Percentiles rank a stretch among this genome's conserved stretches.
These are phyloP conservation scores for Tenodera sinensis DNA, from an alignment of 2,888 invertebrate genomes.

Conservation along the genomic window DNA sequence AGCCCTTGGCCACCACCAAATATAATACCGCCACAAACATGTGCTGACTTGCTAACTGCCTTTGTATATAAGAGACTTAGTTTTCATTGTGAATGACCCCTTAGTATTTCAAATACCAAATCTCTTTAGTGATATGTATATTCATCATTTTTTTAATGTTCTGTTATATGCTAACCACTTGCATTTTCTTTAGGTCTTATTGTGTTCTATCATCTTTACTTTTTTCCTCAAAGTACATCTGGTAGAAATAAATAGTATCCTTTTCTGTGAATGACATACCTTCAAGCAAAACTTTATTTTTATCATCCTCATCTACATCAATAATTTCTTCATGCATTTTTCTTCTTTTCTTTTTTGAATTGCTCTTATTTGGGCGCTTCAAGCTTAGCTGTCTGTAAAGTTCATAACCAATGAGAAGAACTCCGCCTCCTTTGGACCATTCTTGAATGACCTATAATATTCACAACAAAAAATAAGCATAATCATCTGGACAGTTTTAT, in stretches of 20 bases:
- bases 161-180: too few species aligned
- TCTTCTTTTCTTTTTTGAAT: constrained; percentile 56
- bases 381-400: constrained; percentile 86
- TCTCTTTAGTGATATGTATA: too few species aligned
- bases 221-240: too few species aligned
- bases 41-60: too few species aligned
- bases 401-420: constrained; percentile 95
- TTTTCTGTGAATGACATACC: constrained; percentile 45
- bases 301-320: constrained; percentile 54
- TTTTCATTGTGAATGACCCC: too few species aligned
- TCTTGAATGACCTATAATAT: constrained; percentile 51
- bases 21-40: too few species aligned
- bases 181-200: too few species aligned
- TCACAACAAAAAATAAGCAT: not conserved
- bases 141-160: too few species aligned
- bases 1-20: too few species aligned
- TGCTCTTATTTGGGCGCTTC: constrained; percentile 63
- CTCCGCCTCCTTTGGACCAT: constrained; percentile 87
- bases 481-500: not conserved
- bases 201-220: too few species aligned
- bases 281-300: constrained; percentile 60
- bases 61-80: too few species aligned
- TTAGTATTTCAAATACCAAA: too few species aligned
- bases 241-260: not conserved
- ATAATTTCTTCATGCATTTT: constrained; percentile 50